These are phyloP conservation scores for Mormyrus hasselquistii DNA, from an alignment of 2,797 vertebrate genomes.

Conservation along the genomic window DNA sequence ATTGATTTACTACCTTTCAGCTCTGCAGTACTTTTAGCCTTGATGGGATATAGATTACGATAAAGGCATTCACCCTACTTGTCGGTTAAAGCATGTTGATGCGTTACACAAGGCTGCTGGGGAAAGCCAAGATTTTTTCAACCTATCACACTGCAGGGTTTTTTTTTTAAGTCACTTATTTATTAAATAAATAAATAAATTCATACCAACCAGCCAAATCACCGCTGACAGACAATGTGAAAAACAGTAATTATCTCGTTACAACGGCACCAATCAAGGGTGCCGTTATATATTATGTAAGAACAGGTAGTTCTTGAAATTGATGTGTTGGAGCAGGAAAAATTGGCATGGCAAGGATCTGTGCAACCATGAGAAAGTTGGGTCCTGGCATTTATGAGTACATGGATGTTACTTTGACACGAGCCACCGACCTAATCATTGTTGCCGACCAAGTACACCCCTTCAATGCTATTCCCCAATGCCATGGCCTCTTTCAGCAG, in stretches of 20 bases:
- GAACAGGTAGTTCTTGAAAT: background rate
- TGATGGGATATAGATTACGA: background rate
- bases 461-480: background rate
- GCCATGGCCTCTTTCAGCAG: background rate
- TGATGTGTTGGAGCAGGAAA: background rate
- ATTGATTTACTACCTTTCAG: background rate
- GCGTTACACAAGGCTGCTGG: background rate
- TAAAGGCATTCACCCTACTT: background rate
- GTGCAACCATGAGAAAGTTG: background rate
- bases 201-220: background rate
- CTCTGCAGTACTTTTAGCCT: background rate
- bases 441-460: background rate
- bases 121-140: background rate
- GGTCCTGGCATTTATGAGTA: background rate
- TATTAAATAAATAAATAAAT: background rate
- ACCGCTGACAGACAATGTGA: background rate
- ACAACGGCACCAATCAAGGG: background rate
- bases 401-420: background rate
- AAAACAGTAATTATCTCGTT: background rate
- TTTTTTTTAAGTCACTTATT: background rate
- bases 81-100: background rate
- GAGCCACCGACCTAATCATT: background rate
- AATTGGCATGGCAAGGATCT: background rate
- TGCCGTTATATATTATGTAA: background rate
- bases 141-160: background rate